Conservation (phyloP, 2,113 vertebrate genomes). For the Chamaetylas fuelleborni region DNA sequence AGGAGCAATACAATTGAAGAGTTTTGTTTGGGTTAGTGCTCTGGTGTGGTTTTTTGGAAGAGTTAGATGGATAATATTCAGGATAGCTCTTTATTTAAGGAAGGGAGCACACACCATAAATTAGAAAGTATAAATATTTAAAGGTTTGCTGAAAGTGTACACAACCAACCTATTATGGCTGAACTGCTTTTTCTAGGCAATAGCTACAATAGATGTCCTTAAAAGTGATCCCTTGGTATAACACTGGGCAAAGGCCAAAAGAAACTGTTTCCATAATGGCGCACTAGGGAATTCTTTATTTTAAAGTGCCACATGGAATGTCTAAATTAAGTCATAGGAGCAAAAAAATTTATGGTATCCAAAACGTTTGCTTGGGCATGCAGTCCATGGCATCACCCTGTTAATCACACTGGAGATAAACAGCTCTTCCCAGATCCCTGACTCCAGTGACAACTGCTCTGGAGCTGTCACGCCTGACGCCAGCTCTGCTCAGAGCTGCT, state of each 20-base stretch:
- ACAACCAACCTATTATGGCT: not conserved
- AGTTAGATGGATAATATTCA: not conserved
- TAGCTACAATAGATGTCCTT: not conserved
- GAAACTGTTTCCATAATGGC: not conserved
- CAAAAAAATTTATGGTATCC: not conserved
- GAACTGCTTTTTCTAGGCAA: not conserved
- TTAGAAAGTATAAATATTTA: slow-evolving; percentile 35
- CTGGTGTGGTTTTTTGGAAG: not conserved
- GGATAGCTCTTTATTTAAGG: slow-evolving; percentile 25
- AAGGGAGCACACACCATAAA: not conserved
- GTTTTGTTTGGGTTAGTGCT: not conserved
- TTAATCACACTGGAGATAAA: not conserved
- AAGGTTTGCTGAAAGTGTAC: not conserved
- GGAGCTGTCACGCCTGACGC: not conserved
- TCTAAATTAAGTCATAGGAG: not conserved
- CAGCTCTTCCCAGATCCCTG: not conserved
- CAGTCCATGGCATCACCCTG: not conserved
- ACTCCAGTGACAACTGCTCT: not conserved
- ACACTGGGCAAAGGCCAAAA: not conserved
- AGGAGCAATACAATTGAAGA: not conserved
- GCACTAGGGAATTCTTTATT: not conserved
- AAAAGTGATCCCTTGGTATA: not conserved
- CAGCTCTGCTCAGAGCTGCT: not conserved
- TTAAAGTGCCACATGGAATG: not conserved
- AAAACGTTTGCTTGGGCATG: not conserved